Evolutionary conservation across 1,140 invertebrate species (phyloP), one percentile per base, ranked within the genome.

Genomic region (Condylostylus longicornis): DNA sequence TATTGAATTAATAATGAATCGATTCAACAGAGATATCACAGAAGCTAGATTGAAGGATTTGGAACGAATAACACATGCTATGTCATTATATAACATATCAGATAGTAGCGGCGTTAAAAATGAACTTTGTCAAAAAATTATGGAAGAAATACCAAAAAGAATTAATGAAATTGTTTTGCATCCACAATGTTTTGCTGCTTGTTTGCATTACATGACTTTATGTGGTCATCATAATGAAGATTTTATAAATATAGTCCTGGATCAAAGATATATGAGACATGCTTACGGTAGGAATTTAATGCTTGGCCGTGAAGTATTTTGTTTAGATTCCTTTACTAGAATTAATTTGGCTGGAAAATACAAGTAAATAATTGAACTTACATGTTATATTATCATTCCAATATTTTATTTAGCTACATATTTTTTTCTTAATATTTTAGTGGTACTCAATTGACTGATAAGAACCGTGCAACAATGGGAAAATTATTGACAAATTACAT

Each of bases 11-110:
- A 54, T 69, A 18, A 35, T 65, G 0, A 14, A 58, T 12, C 59
- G 55, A 41, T 67, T 62, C 39, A 39, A 56, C 9, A 35, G 43
- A 8, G 40, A 58, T 46, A 12, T 66, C 2, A 23, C 54, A 3
- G 18, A 35, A 2, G 47, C 61, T 0, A 62, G 74, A 35, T 31
- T 77, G 1, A 78, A 79, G 57, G 75, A 79, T 43, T 49, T 77
- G 8, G 75, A 78, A 54, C 61, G 74, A 39, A 51, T 76, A 2
- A 42, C 66, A 4, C 62, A 68, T 37, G 51, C 54, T 2, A 51
- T 74, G 15, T 53, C 51, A 4, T 57, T 65, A 38, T 71, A 69
- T 23, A 64, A 71, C 47, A 53, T 62, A 33, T 38, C 56, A 10
- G 59, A 61, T 9, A 21, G 54, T 43, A 56, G 53, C 18, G 47